These are phyloP conservation scores for Venturia canescens DNA, from an alignment of 1,140 invertebrate genomes.

Conservation along the genomic window DNA sequence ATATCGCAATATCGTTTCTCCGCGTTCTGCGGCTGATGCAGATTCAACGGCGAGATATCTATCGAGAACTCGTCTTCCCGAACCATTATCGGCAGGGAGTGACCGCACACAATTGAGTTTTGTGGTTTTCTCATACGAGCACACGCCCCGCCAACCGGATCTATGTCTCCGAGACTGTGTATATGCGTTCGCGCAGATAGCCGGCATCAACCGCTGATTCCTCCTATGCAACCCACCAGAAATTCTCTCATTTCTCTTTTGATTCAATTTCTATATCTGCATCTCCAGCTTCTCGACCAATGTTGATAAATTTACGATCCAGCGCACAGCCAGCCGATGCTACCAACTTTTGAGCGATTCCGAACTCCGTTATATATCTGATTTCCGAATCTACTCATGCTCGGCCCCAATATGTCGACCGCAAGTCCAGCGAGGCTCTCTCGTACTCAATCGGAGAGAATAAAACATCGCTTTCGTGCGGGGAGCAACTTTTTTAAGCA, in stretches of 20 bases:
- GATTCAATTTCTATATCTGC: conserved; percentile 34
- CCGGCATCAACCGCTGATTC: conserved; percentile 27
- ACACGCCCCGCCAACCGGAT: neutral
- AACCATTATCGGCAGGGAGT: conserved; percentile 36
- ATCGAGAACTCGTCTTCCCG: conserved; percentile 40
- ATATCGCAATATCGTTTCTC: conserved; percentile 25
- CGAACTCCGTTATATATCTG: neutral
- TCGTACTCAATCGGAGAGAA: too few relatives aligned
- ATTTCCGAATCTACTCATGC: neutral
- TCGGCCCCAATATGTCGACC: too few relatives aligned
- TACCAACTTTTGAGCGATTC: neutral
- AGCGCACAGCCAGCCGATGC: conserved; percentile 4
- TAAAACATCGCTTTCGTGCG: too few relatives aligned
- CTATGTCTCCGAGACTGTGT: conserved; percentile 5
- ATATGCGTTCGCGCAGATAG: neutral
- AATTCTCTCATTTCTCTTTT: conserved; percentile 17
- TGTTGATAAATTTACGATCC: conserved; percentile 1
- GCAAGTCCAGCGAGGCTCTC: too few relatives aligned
- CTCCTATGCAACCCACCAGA: conserved; percentile 1
- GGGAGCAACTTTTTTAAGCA: too few relatives aligned
- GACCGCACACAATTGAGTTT: conserved; percentile 41
- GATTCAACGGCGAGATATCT: conserved; percentile 37
- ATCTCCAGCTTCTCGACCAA: neutral
- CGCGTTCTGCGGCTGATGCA: conserved; percentile 30
- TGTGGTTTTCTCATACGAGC: conserved; percentile 37